Conservation (phyloP, 2,888 invertebrate species). For the Fabriciana adippe region DNA sequence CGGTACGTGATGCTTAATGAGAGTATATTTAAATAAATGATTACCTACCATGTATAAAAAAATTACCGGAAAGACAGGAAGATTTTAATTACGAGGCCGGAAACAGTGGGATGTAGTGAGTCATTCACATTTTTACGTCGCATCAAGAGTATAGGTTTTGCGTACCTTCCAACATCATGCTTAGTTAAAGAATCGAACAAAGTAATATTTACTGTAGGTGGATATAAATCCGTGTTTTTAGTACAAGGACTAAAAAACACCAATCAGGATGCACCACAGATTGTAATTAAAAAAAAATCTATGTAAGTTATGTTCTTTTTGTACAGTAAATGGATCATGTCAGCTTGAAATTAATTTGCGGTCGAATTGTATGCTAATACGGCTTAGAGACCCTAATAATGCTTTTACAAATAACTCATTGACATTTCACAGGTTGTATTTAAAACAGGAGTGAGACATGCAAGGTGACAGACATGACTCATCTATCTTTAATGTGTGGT, state of each 20-base stretch:
- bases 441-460: slow-evolving; percentile 2
- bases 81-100: no score
- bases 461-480: slow-evolving; percentile 2
- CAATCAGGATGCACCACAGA: no score
- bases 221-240: no score
- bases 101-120: no score
- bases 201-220: no score
- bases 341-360: neutral
- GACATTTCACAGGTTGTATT: neutral
- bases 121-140: no score
- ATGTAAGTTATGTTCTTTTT: slow-evolving; percentile 3
- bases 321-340: neutral
- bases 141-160: no score
- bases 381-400: slow-evolving; percentile 11
- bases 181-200: no score
- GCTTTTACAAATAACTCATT: slow-evolving; percentile 15
- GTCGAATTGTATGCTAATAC: slow-evolving; percentile 5
- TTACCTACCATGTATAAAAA: neutral
- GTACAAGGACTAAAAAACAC: no score
- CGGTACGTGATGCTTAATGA: neutral
- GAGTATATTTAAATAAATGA: neutral
- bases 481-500: neutral
- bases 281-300: neutral
- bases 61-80: no score
- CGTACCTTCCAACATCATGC: no score